Evolutionary conservation across 2,113 vertebrate genomes (phyloP).

Genomic region (Crocuta crocuta): DNA sequence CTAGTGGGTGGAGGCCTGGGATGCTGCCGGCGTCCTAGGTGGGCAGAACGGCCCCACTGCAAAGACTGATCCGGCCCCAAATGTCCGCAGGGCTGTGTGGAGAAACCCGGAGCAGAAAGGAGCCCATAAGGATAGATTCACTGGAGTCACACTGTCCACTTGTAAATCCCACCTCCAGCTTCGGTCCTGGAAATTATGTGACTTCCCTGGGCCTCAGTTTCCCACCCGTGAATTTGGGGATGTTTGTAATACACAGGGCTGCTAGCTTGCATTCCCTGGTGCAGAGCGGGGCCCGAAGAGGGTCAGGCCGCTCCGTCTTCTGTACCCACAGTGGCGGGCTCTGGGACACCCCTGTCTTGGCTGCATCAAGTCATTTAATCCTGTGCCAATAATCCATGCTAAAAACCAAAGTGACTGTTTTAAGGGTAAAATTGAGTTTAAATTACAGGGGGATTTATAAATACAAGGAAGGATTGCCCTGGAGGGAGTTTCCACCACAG

Average conservation of each 20-base stretch:
- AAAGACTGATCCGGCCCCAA: neutral
- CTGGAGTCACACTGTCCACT: neutral
- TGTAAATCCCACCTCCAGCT: too few relatives aligned
- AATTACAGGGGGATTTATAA: too few relatives aligned
- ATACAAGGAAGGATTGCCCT: fast-evolving
- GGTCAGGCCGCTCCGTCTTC: neutral
- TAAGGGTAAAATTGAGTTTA: neutral
- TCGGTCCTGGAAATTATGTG: too few relatives aligned
- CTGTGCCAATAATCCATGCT: neutral
- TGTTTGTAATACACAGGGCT: neutral
- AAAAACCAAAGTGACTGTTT: neutral
- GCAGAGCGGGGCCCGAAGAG: neutral
- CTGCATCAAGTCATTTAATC: neutral
- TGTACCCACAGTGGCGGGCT: fast-evolving
- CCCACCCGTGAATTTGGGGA: neutral
- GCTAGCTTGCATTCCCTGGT: too few relatives aligned
- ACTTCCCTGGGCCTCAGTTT: neutral
- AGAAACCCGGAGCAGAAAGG: fast-evolving
- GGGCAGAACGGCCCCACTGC: neutral
- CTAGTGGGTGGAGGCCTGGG: neutral
- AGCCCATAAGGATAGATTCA: fast-evolving
- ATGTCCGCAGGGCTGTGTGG: neutral
- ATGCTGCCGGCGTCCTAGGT: fast-evolving
- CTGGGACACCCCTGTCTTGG: neutral
- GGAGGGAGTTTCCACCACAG: fast-evolving